A percentile compares a stretch with the other conserved stretches of the same genome.
phyloP scores from a whole-genome alignment of 2,113 vertebrate species.

The Elephantulus edwardii region DNA sequence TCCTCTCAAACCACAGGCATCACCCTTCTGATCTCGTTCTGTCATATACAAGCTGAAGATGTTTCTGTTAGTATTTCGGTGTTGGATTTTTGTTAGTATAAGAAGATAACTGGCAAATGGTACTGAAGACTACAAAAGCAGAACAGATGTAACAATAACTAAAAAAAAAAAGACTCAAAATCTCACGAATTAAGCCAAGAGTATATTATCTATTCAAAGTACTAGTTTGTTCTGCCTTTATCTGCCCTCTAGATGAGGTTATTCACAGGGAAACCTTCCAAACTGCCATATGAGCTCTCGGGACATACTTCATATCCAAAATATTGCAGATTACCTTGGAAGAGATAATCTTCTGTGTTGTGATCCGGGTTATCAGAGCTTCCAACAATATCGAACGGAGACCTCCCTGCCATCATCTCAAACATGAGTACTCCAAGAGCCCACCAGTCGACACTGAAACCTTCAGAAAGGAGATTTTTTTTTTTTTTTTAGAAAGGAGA shows the following conservation, averaged over 20 bases:
- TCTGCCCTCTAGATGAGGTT: neutral
- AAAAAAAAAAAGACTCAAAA: constrained; percentile 13
- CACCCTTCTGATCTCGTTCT: neutral
- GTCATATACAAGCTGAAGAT: neutral
- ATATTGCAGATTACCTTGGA: constrained; percentile 90
- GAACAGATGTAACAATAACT: neutral
- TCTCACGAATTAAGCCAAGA: neutral
- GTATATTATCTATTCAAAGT: neutral
- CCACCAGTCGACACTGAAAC: constrained; percentile 99
- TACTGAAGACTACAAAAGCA: neutral
- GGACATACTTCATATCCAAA: no score
- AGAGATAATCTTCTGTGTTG: constrained; percentile 99
- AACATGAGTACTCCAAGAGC: constrained; percentile 99
- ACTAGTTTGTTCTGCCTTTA: neutral
- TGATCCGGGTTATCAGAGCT: constrained; percentile 99
- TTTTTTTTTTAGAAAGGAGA: constrained; percentile 73
- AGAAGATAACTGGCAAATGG: neutral
- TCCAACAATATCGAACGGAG: constrained; percentile 97
- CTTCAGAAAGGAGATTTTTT: constrained; percentile 78
- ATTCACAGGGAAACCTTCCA: neutral
- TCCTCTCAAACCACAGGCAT: neutral
- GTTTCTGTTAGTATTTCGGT: no score
- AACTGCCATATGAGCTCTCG: no score
- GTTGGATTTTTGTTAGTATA: neutral
- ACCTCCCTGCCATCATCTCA: constrained; percentile 99